These are phyloP conservation scores for Amyelois transitella DNA, from an alignment of 1,140 invertebrate species.

Conservation along the genomic window DNA sequence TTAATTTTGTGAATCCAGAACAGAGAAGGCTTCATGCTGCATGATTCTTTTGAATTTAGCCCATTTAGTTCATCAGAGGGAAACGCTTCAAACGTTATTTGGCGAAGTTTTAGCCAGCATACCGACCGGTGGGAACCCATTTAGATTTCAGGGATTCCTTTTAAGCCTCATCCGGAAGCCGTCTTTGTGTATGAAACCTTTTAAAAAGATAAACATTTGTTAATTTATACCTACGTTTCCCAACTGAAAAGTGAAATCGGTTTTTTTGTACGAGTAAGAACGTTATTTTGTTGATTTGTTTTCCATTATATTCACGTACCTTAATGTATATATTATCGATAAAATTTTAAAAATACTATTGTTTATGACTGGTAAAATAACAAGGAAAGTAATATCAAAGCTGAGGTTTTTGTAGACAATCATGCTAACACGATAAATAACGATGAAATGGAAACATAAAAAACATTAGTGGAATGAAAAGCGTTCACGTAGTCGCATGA, in stretches of 20 bases:
- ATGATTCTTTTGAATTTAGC: neutral
- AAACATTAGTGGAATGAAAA: neutral
- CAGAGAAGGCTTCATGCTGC: neutral
- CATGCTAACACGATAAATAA: neutral
- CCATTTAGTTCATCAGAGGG: neutral
- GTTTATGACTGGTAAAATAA: no score
- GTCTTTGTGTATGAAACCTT: neutral
- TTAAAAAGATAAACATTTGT: neutral
- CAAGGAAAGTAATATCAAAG: neutral
- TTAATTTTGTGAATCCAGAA: neutral
- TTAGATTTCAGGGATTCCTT: neutral
- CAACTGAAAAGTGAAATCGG: neutral
- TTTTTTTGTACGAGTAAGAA: no score
- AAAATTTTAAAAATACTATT: neutral
- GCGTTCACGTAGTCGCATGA: neutral
- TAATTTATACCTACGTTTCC: neutral
- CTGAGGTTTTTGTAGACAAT: neutral
- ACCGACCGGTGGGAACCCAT: neutral
- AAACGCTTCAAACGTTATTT: neutral
- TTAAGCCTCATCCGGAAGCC: neutral
- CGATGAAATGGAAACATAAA: neutral
- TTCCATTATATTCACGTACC: neutral
- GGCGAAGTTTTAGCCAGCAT: neutral
- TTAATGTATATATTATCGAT: neutral
- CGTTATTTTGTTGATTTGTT: no score